Evolutionary conservation across 2,113 vertebrate genomes (phyloP), one percentile per base, ranked within the genome.

Genomic region (Ploceus nigricollis): DNA sequence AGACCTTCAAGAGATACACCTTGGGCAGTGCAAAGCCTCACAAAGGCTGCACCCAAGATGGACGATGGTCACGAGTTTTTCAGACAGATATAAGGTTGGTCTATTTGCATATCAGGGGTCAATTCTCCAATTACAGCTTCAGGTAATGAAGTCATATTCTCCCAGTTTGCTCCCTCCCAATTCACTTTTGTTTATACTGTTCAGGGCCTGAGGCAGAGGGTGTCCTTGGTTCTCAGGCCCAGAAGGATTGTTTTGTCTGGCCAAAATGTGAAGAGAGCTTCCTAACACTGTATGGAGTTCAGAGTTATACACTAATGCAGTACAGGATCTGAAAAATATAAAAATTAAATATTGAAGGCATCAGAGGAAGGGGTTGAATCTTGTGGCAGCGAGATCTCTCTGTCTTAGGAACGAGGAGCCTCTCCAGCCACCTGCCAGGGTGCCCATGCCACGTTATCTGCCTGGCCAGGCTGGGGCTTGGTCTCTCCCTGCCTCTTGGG

Each of bases 361-460:
- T 28, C 23, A 51, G 30, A 63, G 10, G 48, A 76, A 79, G 15
- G n/a, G 5, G 6, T 0, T 78, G 70, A 12, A 13, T 40, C 65
- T 25, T n/a, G 19, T 89, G 45, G 22, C 75, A 68, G 23, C 2
- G 11, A 21, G 23, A 50, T 33, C 11, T 22, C n/a, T 65, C n/a
- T 72, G 31, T 9, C 37, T 18, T 5, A 70, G n/a, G 54, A 27
- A n/a, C 16, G 64, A 76, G 27, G 37, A 68, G 12, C 39, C 33
- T 4, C 23, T 48, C n/a, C 25, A n/a, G 44, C 51, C 40, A 2
- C n/a, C 22, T 89, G 22, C 30, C 54, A 17, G 18, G 10, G 15
- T 37, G 17, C 6, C 12, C 40, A 35, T 17, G 24, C 17, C 39
- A 7, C 0, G 0, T 50, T 42, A 7, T 6, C 39, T 45, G 25